Percentiles rank a stretch among this genome's conserved stretches.
These are phyloP conservation scores for Intellagama lesueurii DNA, from an alignment of 2,797 vertebrate genomes.

Conservation along the genomic window DNA sequence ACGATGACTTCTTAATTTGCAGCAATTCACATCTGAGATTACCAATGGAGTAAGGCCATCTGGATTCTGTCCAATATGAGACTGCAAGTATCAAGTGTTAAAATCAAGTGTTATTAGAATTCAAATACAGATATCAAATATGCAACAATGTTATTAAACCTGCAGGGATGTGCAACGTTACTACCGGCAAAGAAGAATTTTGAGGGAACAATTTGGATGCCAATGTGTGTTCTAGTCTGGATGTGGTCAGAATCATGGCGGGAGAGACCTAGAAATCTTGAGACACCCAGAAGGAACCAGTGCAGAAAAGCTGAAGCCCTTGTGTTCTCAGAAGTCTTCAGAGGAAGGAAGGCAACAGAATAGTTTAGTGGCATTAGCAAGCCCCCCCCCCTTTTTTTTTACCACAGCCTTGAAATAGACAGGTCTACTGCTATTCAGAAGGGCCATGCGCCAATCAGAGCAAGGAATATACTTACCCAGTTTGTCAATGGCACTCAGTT, in stretches of 20 bases:
- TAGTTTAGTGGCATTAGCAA: background rate
- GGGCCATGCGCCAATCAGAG: background rate
- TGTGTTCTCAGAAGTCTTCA: background rate
- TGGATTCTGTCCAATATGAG: no score
- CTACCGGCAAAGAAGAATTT: background rate
- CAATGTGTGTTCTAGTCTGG: background rate
- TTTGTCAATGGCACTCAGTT: slow-evolving; percentile 19
- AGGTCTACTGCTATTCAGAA: background rate
- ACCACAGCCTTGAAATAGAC: background rate
- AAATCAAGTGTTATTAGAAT: background rate
- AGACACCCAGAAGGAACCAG: background rate
- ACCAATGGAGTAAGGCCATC: no score
- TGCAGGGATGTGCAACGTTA: background rate
- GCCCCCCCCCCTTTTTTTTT: background rate
- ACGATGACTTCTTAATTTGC: no score
- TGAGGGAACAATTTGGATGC: background rate
- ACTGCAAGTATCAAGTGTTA: background rate
- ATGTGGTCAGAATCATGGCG: background rate
- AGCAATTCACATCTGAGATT: no score
- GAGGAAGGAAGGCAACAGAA: background rate
- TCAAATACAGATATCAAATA: background rate
- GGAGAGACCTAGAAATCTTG: background rate
- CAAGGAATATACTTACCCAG: slow-evolving; percentile 10
- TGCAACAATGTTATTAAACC: background rate
- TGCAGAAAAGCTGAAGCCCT: background rate